phyloP scores from a whole-genome alignment of 2,113 vertebrate genomes.

The Candoia aspera region DNA sequence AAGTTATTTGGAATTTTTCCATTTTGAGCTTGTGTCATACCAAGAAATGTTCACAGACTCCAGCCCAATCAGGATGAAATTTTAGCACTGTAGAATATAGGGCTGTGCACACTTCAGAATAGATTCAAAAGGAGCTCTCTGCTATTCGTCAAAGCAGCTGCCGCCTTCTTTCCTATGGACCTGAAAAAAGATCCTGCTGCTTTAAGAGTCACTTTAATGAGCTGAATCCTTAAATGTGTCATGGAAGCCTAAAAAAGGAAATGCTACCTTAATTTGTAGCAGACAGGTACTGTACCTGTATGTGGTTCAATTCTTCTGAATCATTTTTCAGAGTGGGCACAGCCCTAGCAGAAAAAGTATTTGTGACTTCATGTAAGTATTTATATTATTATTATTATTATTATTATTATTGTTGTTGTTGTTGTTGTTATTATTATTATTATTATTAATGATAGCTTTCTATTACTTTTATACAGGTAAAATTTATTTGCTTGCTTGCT shows the following conservation, averaged over 20 bases:
- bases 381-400: too few relatives aligned
- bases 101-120: neutral
- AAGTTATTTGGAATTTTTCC: slow-evolving; percentile 39
- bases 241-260: neutral
- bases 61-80: slow-evolving; percentile 50
- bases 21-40: slow-evolving; percentile 13
- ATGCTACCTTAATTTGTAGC: neutral
- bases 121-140: neutral
- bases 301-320: neutral
- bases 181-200: neutral
- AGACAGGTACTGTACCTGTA: neutral
- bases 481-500: slow-evolving; percentile 36
- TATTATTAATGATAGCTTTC: slow-evolving; percentile 35
- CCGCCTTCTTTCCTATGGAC: neutral
- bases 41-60: slow-evolving; percentile 11
- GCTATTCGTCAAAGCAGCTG: neutral
- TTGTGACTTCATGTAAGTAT: neutral
- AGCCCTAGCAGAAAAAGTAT: neutral
- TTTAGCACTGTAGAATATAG: slow-evolving; percentile 27
- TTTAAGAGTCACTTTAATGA: neutral
- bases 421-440: too few relatives aligned
- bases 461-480: slow-evolving; percentile 48
- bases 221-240: neutral
- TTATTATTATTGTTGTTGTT: too few relatives aligned
- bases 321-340: neutral